phyloP scores from a whole-genome alignment of 2,888 invertebrate species.

The Deroplatys truncata region DNA sequence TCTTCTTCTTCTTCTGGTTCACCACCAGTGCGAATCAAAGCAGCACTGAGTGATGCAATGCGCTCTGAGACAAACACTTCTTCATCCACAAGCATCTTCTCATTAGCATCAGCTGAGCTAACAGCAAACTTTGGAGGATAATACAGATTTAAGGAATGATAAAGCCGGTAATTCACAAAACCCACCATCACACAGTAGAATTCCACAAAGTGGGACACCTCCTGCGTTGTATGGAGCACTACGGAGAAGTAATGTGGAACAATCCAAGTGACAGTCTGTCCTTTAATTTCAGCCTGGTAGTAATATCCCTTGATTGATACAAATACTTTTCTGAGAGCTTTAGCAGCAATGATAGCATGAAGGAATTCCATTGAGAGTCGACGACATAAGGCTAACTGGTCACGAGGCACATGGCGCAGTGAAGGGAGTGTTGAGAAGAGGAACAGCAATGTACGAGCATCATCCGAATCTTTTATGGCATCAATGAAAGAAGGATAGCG shows the following conservation, averaged over 20 bases:
- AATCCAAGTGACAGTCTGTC: conserved; percentile 94
- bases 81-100: conserved; percentile 69
- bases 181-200: conserved; percentile 94
- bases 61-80: conserved; percentile 72
- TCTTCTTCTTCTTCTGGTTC: conserved; percentile 54
- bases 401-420: conserved; percentile 68
- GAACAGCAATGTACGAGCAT: conserved; percentile 90
- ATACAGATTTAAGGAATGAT: conserved; percentile 77
- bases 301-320: conserved; percentile 97
- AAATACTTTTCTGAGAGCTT: conserved; percentile 89
- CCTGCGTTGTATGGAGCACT: conserved; percentile 74
- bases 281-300: conserved; percentile 94
- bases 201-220: conserved; percentile 97
- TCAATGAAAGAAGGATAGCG: conserved; percentile 96
- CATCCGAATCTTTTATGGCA: conserved; percentile 92
- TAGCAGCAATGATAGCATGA: conserved; percentile 90
- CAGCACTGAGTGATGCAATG: conserved; percentile 79
- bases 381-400: conserved; percentile 77
- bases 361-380: conserved; percentile 91
- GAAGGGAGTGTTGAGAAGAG: conserved; percentile 95
- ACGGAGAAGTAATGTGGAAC: conserved; percentile 93
- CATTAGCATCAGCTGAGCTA: conserved; percentile 39
- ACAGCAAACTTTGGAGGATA: conserved; percentile 84
- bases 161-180: conserved; percentile 92
- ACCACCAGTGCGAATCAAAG: conserved; percentile 58